Evolutionary conservation across 2,888 invertebrate genomes (phyloP), one percentile per base, ranked within the genome.

Genomic region (Mycalesis mineus): DNA sequence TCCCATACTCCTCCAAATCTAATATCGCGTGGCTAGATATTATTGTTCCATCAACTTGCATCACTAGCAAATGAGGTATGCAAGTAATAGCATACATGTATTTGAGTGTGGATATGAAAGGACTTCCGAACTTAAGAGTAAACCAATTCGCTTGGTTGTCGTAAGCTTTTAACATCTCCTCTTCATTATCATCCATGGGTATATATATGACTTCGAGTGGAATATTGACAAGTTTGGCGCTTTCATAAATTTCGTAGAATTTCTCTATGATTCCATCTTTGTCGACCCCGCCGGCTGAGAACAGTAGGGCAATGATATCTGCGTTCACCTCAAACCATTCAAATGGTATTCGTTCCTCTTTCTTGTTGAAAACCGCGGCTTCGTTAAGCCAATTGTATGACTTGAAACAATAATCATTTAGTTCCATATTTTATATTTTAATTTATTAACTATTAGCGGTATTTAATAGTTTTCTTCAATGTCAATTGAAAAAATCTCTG

Each of bases 71-170:
- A 52, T 79, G 75, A 0, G 88, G 88, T 3, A 83, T 65, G 42
- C 77, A 78, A 0, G 80, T 75, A 2, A 89, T 68, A 4, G 68
- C 71, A 42, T 86, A 84, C 69, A 81, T 73, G 52, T 73, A 84
- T 58, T 66, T 73, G 0, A 89, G 70, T 1, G 62, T 62, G 0
- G 58, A 44, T 68, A 85, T 71, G 33, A 84, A 63, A 58, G 75
- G 71, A 71, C 88, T 85, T 63, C 72, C 60, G 65, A 70, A 75
- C 7, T 67, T 66, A 8, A 88, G 73, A 44, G 82, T 78, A 53
- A 88, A 88, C 88, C 88, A 89, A 52, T 89, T 88, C 0, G 88
- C 88, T 73, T 89, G 88, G 0, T 64, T 58, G 0, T 75, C 65
- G 56, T 66, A 88, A 15, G 75, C 72, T 0, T 57, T 49, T 13